Conservation (phyloP, 2,113 vertebrate genomes). For the Paratilapia polleni region DNA sequence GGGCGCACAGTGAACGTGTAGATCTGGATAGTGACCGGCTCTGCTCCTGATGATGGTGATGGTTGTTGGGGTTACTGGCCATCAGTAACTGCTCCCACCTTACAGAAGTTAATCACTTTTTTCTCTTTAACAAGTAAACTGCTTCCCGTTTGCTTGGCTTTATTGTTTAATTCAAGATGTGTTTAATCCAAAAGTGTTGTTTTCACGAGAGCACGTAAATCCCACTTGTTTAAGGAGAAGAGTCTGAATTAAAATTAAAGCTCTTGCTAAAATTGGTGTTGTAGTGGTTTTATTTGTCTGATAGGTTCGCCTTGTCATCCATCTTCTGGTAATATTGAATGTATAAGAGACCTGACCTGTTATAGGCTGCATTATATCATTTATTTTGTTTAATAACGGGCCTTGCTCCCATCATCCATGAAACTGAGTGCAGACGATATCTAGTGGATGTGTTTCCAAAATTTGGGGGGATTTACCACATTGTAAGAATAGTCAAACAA, state of each 20-base stretch:
- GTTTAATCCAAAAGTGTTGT: neutral
- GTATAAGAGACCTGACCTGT: neutral
- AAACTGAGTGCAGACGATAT: neutral
- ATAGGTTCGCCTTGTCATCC: neutral
- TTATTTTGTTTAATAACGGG: neutral
- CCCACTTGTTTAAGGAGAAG: neutral
- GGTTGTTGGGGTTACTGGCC: neutral
- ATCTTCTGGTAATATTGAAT: neutral
- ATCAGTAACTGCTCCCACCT: neutral
- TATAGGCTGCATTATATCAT: neutral
- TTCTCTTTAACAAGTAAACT: fast-evolving
- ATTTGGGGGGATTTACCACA: neutral
- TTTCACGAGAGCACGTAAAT: neutral
- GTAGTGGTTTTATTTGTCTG: neutral
- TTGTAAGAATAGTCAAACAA: neutral
- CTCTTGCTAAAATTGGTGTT: too few species aligned
- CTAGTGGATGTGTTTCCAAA: neutral
- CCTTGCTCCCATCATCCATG: neutral
- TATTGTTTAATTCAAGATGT: neutral
- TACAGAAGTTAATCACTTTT: neutral
- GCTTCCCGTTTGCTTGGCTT: neutral
- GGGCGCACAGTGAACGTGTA: neutral
- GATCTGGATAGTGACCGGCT: neutral
- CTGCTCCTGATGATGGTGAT: neutral
- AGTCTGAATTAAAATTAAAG: neutral